Evolutionary conservation across 92 coral and sea anemone genomes (phyloP), one percentile per base, ranked within the genome.

Genomic region (Palythoa caribaeorum): DNA sequence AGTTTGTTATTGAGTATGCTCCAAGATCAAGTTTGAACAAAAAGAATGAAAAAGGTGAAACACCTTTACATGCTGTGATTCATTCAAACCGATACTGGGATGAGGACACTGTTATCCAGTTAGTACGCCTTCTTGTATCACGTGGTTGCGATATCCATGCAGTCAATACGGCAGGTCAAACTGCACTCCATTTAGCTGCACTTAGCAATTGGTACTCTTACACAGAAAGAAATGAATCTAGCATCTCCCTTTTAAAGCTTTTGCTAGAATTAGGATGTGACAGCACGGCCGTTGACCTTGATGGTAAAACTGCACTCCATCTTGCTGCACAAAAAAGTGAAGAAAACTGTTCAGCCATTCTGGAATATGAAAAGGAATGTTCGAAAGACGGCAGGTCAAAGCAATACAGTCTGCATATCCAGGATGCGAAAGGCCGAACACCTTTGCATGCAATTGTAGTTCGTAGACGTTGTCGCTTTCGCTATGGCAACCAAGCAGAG

Each of bases 131-230:
- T n/a, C 60, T 79, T 65, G 1, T 60, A 47, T 36, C 60, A n/a
- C 16, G 59, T 16, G 71, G 71, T n/a, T 16, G 57, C 50, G 35
- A 80, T 21, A 20, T 80, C 1, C 19, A 17, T 62, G 11, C 55
- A 38, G 62, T 16, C 37, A 80, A 80, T 63, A 63, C 19, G 9
- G 38, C 19, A 9, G 85, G 85, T 16, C 73, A 38, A 7, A 80
- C 85, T 35, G 59, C 73, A 17, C 85, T 80, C 73, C 85, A 80
- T 68, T 51, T 80, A 53, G 85, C 85, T 6, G 73, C 85, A 6
- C 3, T 6, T 20, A n/a, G 7, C 8, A 38, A 17, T 2, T 80
- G 85, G 74, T 14, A 57, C 37, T 63, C 70, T 4, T 63, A 63
- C 70, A 2, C 19, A 0, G 38, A 80, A 1, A 63, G 54, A 16